Conservation (phyloP, 1,140 invertebrate genomes). For the Drosophila elegans region DNA sequence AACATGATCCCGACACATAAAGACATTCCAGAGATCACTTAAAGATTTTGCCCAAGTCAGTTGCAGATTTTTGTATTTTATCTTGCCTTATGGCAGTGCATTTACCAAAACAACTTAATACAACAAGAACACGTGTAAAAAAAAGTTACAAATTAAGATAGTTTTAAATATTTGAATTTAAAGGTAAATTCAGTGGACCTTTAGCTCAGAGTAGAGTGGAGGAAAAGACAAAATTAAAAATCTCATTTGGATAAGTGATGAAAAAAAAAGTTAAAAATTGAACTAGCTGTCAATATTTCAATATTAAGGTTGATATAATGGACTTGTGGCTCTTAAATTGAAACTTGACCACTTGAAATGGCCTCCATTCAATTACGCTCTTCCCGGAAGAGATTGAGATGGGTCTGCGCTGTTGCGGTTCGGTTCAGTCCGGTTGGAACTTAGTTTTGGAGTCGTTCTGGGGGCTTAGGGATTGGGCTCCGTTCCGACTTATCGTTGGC, state of each 20-base stretch:
- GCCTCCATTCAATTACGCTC: constrained; percentile 20
- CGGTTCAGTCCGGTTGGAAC: background rate
- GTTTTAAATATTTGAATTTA: too few species aligned
- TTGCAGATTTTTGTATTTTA: too few species aligned
- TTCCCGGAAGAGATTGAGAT: constrained; percentile 3
- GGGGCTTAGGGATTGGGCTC: constrained; percentile 15
- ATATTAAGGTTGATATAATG: background rate
- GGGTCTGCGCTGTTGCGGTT: background rate
- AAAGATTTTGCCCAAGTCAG: background rate
- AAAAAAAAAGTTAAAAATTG: background rate
- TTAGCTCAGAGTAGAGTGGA: too few species aligned
- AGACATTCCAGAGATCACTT: too few species aligned
- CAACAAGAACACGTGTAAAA: too few species aligned
- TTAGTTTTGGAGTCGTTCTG: constrained; percentile 17
- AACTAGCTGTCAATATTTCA: background rate
- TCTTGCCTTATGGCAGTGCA: too few species aligned
- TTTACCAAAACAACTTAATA: too few species aligned
- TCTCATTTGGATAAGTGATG: too few species aligned
- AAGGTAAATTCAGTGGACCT: too few species aligned
- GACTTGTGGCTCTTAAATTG: background rate
- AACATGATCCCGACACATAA: background rate
- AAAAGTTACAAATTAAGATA: too few species aligned
- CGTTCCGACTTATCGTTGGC: constrained; percentile 66
- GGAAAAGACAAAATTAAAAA: too few species aligned
- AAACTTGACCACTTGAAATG: background rate